phyloP scores from a whole-genome alignment of 2,113 vertebrate species.

The Cettia cetti region DNA sequence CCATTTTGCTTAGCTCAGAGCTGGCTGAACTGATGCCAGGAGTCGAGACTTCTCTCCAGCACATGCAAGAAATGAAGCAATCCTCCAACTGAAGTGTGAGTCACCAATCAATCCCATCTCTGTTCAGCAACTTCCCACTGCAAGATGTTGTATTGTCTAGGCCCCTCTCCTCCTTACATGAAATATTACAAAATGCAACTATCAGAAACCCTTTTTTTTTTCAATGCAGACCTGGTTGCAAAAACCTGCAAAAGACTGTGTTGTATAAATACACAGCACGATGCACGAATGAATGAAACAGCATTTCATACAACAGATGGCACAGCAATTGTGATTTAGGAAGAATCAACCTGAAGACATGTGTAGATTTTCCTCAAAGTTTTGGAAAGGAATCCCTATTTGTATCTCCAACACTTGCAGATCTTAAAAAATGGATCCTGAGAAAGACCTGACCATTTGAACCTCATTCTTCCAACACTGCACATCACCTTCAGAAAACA shows the following conservation, averaged over 20 bases:
- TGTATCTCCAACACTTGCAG: background rate
- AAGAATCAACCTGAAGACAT: background rate
- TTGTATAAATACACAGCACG: background rate
- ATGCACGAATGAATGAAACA: background rate
- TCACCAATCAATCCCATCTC: background rate
- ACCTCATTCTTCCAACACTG: accelerated
- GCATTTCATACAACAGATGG: background rate
- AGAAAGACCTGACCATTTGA: background rate
- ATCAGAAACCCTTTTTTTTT: background rate
- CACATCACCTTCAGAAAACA: background rate
- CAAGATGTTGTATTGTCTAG: background rate
- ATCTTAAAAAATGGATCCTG: background rate
- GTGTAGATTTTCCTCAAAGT: accelerated
- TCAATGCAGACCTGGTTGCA: background rate
- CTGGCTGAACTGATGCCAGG: background rate
- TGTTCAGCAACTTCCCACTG: background rate
- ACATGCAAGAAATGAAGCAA: background rate
- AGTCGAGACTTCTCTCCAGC: background rate
- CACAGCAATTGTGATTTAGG: background rate
- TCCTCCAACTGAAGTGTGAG: background rate
- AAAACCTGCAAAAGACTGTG: background rate
- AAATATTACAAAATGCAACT: background rate
- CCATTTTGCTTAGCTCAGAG: background rate
- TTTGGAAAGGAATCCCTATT: background rate
- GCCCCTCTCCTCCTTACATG: background rate